Percentiles rank a stretch among this genome's conserved stretches.
These are phyloP conservation scores for Perizoma affinitatum DNA, from an alignment of 2,888 invertebrate species.

Conservation along the genomic window DNA sequence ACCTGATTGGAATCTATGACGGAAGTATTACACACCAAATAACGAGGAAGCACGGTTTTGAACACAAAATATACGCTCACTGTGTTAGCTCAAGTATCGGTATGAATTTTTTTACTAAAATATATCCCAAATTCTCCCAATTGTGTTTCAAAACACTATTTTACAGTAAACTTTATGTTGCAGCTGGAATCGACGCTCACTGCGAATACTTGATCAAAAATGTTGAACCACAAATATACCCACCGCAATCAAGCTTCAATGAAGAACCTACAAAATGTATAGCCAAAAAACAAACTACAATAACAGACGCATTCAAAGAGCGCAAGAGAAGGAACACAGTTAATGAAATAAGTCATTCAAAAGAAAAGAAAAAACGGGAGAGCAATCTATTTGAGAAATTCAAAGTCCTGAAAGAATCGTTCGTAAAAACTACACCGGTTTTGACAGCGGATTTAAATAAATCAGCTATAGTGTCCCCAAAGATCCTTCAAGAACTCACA, in stretches of 20 bases:
- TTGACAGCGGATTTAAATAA: constrained; percentile 46
- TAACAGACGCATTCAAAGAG: constrained; percentile 58
- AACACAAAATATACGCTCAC: constrained; percentile 78
- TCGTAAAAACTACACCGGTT: constrained; percentile 54
- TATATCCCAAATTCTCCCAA: neutral
- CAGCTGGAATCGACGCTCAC: constrained; percentile 81
- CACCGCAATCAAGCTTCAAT: neutral
- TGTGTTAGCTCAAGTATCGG: constrained; percentile 85
- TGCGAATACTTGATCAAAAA: constrained; percentile 64
- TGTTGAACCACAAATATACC: constrained; percentile 40
- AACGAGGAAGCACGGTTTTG: constrained; percentile 61
- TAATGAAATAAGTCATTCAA: constrained; percentile 49
- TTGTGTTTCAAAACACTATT: neutral
- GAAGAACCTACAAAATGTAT: constrained; percentile 13
- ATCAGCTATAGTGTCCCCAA: constrained; percentile 42
- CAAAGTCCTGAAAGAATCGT: constrained; percentile 59
- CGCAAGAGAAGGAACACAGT: constrained; percentile 61
- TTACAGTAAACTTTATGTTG: constrained; percentile 42
- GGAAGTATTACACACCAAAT: constrained; percentile 71
- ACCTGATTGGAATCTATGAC: constrained; percentile 71
- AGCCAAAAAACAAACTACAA: constrained; percentile 47
- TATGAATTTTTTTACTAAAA: constrained; percentile 45
- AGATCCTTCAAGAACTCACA: constrained; percentile 40
- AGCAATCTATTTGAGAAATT: constrained; percentile 59
- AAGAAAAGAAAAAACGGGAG: constrained; percentile 70